phyloP scores from a whole-genome alignment of 2,888 invertebrate species.

The Drosophila helvetica region DNA sequence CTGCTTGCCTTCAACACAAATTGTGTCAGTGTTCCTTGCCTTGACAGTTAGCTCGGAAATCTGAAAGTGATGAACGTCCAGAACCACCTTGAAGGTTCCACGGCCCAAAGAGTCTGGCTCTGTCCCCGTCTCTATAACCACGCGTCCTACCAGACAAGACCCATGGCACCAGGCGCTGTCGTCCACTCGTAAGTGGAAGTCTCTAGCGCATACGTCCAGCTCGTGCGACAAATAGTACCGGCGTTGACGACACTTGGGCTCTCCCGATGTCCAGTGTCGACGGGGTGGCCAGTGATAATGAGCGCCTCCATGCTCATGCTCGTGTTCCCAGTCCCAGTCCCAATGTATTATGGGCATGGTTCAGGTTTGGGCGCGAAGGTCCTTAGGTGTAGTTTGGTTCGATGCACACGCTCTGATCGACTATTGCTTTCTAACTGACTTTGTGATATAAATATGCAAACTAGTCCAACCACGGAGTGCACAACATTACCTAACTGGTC shows the following conservation, averaged over 20 bases:
- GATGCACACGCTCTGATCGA: constrained; percentile 74
- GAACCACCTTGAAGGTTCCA: constrained; percentile 80
- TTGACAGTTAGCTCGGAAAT: constrained; percentile 78
- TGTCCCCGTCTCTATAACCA: constrained; percentile 76
- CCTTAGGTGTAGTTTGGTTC: constrained; percentile 35
- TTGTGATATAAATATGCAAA: constrained; percentile 6
- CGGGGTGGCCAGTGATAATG: constrained; percentile 70
- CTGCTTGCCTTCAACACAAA: constrained; percentile 80
- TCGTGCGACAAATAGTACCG: constrained; percentile 69
- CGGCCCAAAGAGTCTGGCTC: constrained; percentile 76
- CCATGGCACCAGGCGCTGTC: constrained; percentile 80
- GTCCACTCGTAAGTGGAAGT: constrained; percentile 68
- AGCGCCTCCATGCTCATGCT: constrained; percentile 67
- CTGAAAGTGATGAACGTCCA: constrained; percentile 82
- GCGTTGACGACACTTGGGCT: constrained; percentile 64
- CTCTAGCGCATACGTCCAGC: constrained; percentile 75
- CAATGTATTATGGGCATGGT: constrained; percentile 75
- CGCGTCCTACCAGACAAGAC: constrained; percentile 77
- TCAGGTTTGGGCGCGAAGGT: constrained; percentile 26
- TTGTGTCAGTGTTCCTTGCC: constrained; percentile 79
- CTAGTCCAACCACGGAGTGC: constrained; percentile 12
- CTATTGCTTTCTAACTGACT: constrained; percentile 73
- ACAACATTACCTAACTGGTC: constrained; percentile 44
- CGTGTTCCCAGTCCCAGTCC: constrained; percentile 78
- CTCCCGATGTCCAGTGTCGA: constrained; percentile 69